A percentile compares a stretch with the other conserved stretches of the same genome.
These are phyloP conservation scores for Malacosoma neustria DNA, from an alignment of 2,888 invertebrate genomes.

Conservation along the genomic window DNA sequence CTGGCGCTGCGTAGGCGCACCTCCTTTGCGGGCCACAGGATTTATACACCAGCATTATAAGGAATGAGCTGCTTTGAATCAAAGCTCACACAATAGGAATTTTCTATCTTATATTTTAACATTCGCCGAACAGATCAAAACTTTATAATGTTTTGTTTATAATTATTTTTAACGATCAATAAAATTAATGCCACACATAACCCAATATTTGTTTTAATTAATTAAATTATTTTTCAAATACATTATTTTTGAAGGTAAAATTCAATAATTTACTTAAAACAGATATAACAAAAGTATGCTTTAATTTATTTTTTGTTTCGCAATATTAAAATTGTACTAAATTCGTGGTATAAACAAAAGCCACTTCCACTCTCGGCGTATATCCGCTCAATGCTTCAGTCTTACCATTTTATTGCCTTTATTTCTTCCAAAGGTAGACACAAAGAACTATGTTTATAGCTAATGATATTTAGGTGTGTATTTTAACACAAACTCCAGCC, in stretches of 20 bases:
- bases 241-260: no score
- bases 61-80: slow-evolving; percentile 32
- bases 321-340: not conserved
- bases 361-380: slow-evolving; percentile 34
- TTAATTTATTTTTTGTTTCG: not conserved
- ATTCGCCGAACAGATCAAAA: no score
- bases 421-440: slow-evolving; percentile 62
- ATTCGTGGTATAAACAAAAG: slow-evolving; percentile 12
- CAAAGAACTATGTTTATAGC: slow-evolving; percentile 71
- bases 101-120: not conserved
- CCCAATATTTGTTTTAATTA: no score
- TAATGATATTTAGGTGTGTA: slow-evolving; percentile 73
- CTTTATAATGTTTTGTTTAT: no score
- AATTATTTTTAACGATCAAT: no score
- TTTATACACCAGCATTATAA: slow-evolving; percentile 35
- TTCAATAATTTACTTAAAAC: not conserved
- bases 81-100: not conserved
- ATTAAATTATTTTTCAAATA: no score
- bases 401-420: slow-evolving; percentile 60
- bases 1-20: slow-evolving; percentile 56
- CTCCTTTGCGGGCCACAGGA: slow-evolving; percentile 57
- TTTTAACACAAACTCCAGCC: slow-evolving; percentile 66
- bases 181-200: no score
- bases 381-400: slow-evolving; percentile 44
- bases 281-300: not conserved